A percentile compares a stretch with the other conserved stretches of the same genome.
phyloP scores from a whole-genome alignment of 2,797 vertebrate genomes.

The Anguilla megastoma region DNA sequence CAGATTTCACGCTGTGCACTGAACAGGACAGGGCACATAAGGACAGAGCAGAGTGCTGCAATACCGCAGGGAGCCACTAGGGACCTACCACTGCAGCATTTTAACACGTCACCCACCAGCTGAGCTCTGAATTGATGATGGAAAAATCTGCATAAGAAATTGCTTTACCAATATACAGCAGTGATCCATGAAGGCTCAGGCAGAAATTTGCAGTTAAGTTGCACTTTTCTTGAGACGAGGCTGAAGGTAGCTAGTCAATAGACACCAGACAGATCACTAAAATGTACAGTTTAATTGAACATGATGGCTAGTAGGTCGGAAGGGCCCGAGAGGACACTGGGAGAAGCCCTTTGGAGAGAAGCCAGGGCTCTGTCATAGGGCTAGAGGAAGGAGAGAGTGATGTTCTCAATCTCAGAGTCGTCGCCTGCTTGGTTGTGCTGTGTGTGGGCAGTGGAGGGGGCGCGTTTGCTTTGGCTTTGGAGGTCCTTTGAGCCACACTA shows the following conservation, averaged over 20 bases:
- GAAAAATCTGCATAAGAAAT: conserved; percentile 6
- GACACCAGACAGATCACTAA: not conserved
- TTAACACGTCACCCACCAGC: not conserved
- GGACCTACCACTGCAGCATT: not conserved
- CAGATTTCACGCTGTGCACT: conserved; percentile 45
- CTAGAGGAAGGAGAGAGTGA: not conserved
- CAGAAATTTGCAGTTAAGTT: not conserved
- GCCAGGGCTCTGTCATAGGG: not conserved
- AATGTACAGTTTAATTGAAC: not conserved
- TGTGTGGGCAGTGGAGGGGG: conserved; percentile 34
- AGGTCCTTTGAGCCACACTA: conserved; percentile 32
- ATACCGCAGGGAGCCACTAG: not conserved
- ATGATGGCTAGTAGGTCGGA: not conserved
- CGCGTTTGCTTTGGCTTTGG: conserved; percentile 24
- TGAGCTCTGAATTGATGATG: not conserved
- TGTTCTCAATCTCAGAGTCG: not conserved
- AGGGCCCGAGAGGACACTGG: not conserved
- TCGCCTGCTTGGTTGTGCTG: not conserved
- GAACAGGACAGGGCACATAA: not conserved
- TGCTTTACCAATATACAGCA: not conserved
- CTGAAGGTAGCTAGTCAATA: not conserved
- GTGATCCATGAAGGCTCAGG: not conserved
- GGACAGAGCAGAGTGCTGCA: conserved; percentile 8
- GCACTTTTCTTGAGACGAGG: not conserved
- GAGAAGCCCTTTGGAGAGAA: not conserved